Base-by-base conservation (phyloP, 2,113 vertebrate genomes). In the Polyodon spathula region DNA sequence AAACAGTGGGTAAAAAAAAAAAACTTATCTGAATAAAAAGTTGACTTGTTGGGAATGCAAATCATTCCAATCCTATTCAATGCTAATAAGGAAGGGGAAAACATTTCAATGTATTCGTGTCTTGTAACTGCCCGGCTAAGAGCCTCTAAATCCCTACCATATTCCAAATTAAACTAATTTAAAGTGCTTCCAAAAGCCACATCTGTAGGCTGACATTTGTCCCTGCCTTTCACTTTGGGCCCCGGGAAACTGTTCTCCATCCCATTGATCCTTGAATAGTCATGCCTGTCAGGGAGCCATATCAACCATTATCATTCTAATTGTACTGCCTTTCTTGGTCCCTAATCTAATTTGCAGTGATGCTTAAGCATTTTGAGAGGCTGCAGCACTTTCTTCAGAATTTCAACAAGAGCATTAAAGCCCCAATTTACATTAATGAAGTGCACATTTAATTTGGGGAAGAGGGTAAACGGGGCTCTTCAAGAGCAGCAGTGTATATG, bases 111-210 rank as follows among this genome's bases (percentile, higher is more conserved):
- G 92, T 91, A 93, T 96, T 93, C 91, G 85, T 89, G 89, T 92
- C 92, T 93, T 86, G 90, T 91, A 87, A 90, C 76, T 78, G 89
- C 85, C 84, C 77, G 80, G 81, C 89, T 89, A 90, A 95, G 91
- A 93, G 90, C 90, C 89, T 92, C 89, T 90, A 93, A 93, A 94
- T 93, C 92, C 90, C 89, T 78, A 88, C 90, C 92, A 95, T 96
- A 97, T 98, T 96, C 92, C 93, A 94, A 98, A 98, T 98, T 96
- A 97, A 97, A 98, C 90, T 98, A 94, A 98, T 96, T 94, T 93
- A 92, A 92, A 93, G 92, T 90, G 90, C 91, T 90, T 94, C 88
- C 88, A 89, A 90, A 93, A 92, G 90, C 90, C 92, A 89, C 93
- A 94, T 95, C 91, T 94, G 92, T 88, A 92, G 90, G 89, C 90